phyloP scores from a whole-genome alignment of 1,140 invertebrate genomes.

The Dinothrombium tinctorium region DNA sequence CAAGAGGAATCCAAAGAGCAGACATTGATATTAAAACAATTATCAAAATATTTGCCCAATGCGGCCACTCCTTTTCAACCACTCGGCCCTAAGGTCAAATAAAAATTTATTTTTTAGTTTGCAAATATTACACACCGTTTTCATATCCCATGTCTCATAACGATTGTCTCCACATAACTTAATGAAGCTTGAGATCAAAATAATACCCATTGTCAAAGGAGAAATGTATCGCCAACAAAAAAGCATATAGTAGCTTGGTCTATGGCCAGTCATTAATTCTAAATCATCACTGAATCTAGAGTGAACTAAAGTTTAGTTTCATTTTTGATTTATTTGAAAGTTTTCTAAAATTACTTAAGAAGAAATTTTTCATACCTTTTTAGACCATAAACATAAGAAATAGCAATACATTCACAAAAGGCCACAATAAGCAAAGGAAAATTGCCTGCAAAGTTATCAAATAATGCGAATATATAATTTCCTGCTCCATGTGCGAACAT shows the following conservation, averaged over 20 bases:
- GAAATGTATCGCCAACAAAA: constrained; percentile 85
- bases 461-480: constrained; percentile 81
- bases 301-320: constrained; percentile 5
- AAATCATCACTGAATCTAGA: constrained; percentile 70
- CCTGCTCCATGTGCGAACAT: constrained; percentile 79
- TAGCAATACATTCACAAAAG: constrained; percentile 72
- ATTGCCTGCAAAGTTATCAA: constrained; percentile 90
- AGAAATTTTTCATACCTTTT: constrained; percentile 37
- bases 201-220: constrained; percentile 61
- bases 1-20: constrained; percentile 60
- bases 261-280: constrained; percentile 70
- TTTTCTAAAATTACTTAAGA: too few relatives aligned
- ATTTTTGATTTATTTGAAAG: neutral
- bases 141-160: constrained; percentile 54
- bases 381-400: constrained; percentile 83
- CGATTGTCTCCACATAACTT: constrained; percentile 58
- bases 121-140: constrained; percentile 16
- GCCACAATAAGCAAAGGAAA: constrained; percentile 84
- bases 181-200: constrained; percentile 54
- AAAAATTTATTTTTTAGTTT: constrained; percentile 1
- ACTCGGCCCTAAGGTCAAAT: constrained; percentile 33
- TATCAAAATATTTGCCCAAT: constrained; percentile 48
- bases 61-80: constrained; percentile 47
- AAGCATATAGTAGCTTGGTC: constrained; percentile 65
- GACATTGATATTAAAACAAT: constrained; percentile 46